phyloP scores from a whole-genome alignment of 2,113 vertebrate genomes.

The Bos taurus region ARS-UCD2.0 NC_037330.1:106881501-106882000 shows the following conservation, averaged over 20 bases:
- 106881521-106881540: not conserved
- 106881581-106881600: conserved; percentile 3
- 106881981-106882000: conserved; percentile 27
- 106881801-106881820: not conserved
- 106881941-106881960: not conserved
- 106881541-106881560: conserved; percentile 27
- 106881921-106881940: not conserved
- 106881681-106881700: not conserved
- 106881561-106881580: not conserved
- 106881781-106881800: not conserved
- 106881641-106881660: not conserved
- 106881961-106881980: not conserved
- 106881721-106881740: not conserved
- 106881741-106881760: not conserved
- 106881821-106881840: not conserved
- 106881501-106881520: not conserved
- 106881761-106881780: not conserved
- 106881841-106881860: not conserved
- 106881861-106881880: not conserved
- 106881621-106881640: not conserved
- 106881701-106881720: not conserved
- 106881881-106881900: not conserved
- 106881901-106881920: not conserved
- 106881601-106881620: not conserved
- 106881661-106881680: not conserved